Conservation (phyloP, 2,888 invertebrate species). For the Priocnemis perturbator region DNA sequence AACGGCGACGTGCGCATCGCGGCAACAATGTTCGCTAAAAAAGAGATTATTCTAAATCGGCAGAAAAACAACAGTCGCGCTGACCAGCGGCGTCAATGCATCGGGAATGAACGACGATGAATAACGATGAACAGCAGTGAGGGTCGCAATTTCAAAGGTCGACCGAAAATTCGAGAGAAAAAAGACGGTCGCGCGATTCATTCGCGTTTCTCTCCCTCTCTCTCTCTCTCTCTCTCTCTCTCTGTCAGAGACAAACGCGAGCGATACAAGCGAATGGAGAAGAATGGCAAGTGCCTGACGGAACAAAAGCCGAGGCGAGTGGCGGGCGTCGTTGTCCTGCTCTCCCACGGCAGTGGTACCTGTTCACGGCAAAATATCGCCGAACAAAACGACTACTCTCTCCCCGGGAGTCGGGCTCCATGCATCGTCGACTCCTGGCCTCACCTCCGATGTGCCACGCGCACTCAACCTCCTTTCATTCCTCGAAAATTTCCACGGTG, state of each 20-base stretch:
- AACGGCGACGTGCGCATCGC: too few relatives aligned
- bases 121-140: too few relatives aligned
- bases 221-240: not conserved
- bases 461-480: conserved; percentile 31
- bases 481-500: conserved; percentile 25
- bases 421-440: conserved; percentile 2
- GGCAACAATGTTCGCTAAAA: too few relatives aligned
- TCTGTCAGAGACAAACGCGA: not conserved
- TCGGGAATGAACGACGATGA: too few relatives aligned
- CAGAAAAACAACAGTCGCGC: too few relatives aligned
- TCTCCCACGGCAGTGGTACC: not conserved
- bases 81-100: too few relatives aligned
- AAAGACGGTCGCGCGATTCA: not conserved
- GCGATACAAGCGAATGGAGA: not conserved
- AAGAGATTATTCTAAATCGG: too few relatives aligned
- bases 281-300: conserved; percentile 8
- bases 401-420: not conserved
- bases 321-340: conserved; percentile 4
- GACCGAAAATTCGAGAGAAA: not conserved
- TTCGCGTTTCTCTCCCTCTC: not conserved
- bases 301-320: conserved; percentile 5
- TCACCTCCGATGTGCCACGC: conserved; percentile 13
- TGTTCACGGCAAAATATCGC: conserved; percentile 8
- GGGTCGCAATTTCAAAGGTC: not conserved
- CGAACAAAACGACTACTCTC: conserved; percentile 12